Evolutionary conservation across 2,888 invertebrate species (phyloP).

Genomic region (Bombyx huttoni): DNA sequence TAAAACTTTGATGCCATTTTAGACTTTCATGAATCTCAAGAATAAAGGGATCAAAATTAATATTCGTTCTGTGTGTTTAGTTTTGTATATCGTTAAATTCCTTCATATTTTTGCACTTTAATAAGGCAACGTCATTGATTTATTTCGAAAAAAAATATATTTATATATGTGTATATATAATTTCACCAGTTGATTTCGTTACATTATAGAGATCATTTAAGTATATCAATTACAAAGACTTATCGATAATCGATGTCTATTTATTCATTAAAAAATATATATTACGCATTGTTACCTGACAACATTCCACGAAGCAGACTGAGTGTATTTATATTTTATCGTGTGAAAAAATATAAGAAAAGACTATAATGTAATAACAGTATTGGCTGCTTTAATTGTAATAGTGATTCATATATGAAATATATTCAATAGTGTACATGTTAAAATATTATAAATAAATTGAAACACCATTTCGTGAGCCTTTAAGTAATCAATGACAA

Average conservation of each 20-base stretch:
- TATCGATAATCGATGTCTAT: background rate
- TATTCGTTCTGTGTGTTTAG: too few relatives aligned
- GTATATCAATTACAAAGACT: background rate
- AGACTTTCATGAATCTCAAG: background rate
- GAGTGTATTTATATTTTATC: background rate
- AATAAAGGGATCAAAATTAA: too few relatives aligned
- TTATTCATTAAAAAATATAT: background rate
- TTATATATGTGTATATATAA: too few relatives aligned
- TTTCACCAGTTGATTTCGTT: too few relatives aligned
- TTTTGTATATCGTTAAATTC: background rate
- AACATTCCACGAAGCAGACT: constrained; percentile 13
- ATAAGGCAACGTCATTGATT: background rate
- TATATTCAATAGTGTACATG: background rate
- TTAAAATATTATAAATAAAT: background rate
- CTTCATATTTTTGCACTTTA: background rate
- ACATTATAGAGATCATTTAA: background rate
- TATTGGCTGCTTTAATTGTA: constrained; percentile 12
- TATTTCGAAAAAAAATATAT: too few relatives aligned
- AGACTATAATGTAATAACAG: constrained; percentile 6
- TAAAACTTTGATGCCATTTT: background rate
- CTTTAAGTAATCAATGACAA: background rate
- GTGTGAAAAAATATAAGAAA: background rate
- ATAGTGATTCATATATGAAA: constrained; percentile 1
- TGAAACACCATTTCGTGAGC: background rate
- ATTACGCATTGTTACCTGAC: constrained; percentile 6